These are phyloP conservation scores for Hydrophis major DNA, from an alignment of 2,797 vertebrate species.

Conservation along the genomic window DNA sequence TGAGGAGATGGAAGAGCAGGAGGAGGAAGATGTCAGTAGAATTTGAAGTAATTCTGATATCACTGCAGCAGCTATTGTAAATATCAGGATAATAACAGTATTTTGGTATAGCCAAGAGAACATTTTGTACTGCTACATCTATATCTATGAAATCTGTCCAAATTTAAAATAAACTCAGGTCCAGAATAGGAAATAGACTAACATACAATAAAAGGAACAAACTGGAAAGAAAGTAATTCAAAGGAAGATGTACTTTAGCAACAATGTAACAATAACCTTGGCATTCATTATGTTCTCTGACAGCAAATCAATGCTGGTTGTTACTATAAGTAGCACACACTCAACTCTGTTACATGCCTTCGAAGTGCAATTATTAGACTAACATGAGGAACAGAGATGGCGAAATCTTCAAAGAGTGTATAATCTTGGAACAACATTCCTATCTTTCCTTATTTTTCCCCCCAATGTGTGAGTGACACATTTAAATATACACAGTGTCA, in stretches of 20 bases:
- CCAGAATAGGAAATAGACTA: neutral
- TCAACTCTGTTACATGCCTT: neutral
- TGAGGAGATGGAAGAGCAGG: neutral
- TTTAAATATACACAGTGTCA: neutral
- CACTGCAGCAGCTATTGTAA: neutral
- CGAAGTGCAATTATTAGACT: conserved; percentile 11
- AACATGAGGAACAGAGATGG: neutral
- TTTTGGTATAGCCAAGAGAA: neutral
- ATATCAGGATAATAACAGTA: neutral
- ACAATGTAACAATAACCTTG: conserved; percentile 26
- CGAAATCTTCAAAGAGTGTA: neutral
- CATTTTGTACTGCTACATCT: neutral
- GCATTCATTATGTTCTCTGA: conserved; percentile 14
- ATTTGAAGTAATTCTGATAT: neutral
- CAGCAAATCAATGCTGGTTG: neutral
- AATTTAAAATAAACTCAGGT: neutral
- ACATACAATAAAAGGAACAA: neutral
- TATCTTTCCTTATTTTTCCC: neutral
- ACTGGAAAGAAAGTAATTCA: neutral
- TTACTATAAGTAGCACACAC: neutral
- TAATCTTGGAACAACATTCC: neutral
- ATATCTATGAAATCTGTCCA: neutral
- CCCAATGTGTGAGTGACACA: neutral
- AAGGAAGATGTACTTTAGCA: conserved; percentile 4
- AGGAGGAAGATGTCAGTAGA: neutral